Conservation (phyloP, 2,113 vertebrate genomes). For the Cariama cristata region DNA sequence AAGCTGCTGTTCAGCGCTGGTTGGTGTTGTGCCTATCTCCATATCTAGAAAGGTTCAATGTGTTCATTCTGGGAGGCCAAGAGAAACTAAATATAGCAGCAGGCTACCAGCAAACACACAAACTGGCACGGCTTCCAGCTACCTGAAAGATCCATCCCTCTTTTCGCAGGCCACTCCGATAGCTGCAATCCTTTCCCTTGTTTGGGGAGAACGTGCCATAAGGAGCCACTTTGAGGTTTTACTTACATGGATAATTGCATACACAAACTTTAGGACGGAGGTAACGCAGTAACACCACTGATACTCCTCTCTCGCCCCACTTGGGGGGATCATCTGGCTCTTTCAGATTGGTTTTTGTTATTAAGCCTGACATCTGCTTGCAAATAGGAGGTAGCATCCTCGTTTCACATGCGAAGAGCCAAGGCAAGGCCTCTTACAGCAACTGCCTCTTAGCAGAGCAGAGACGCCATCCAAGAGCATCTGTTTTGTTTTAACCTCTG, state of each 20-base stretch:
- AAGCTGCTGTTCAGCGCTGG: background rate
- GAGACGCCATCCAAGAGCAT: slow-evolving; percentile 10
- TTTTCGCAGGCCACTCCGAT: rapidly evolving
- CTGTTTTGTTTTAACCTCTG: slow-evolving; percentile 50
- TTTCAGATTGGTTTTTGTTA: background rate
- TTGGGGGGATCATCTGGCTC: background rate
- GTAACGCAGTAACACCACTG: background rate
- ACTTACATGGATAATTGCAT: background rate
- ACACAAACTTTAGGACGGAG: background rate
- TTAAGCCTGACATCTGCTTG: background rate
- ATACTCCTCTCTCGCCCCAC: background rate
- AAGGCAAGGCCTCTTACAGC: background rate
- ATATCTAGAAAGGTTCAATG: slow-evolving; percentile 52
- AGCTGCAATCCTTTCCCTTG: slow-evolving; percentile 28
- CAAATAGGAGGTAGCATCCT: background rate
- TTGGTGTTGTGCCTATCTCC: slow-evolving; percentile 31
- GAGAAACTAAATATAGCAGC: slow-evolving; percentile 56
- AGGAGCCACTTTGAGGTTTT: background rate
- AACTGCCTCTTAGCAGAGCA: background rate
- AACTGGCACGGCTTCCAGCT: slow-evolving; percentile 20
- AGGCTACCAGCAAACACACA: slow-evolving; percentile 18
- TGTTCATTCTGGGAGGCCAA: background rate
- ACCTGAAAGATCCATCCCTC: slow-evolving; percentile 36
- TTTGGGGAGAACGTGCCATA: background rate
- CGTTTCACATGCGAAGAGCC: background rate